Conservation (phyloP, 2,888 invertebrate genomes). For the Lordiphosa andalusiaca region DNA sequence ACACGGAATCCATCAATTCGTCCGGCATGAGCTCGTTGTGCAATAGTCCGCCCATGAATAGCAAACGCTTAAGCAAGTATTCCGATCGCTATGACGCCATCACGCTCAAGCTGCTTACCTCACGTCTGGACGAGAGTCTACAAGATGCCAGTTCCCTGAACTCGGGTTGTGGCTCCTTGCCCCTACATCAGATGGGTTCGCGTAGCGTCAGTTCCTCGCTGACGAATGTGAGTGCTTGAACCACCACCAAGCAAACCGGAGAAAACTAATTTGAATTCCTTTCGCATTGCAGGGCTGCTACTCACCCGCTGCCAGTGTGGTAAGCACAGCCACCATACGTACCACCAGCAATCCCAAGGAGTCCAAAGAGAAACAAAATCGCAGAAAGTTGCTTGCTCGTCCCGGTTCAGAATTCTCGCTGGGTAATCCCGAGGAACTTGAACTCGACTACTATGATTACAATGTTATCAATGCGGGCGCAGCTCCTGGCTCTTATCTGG, state of each 20-base stretch:
- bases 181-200: slow-evolving; percentile 63
- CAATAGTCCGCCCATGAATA: slow-evolving; percentile 74
- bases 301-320: slow-evolving; percentile 86
- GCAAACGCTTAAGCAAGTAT: slow-evolving; percentile 74
- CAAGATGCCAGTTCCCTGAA: slow-evolving; percentile 71
- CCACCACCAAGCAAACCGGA: neutral
- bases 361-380: slow-evolving; percentile 89
- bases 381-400: slow-evolving; percentile 84
- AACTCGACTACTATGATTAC: slow-evolving; percentile 93
- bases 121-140: slow-evolving; percentile 68
- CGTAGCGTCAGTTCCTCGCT: slow-evolving; percentile 73
- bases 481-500: slow-evolving; percentile 91
- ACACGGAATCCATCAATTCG: slow-evolving; percentile 76
- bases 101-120: slow-evolving; percentile 71
- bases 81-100: slow-evolving; percentile 77
- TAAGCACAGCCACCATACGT: slow-evolving; percentile 85
- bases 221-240: slow-evolving; percentile 73
- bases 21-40: slow-evolving; percentile 79
- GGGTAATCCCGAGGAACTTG: slow-evolving; percentile 87
- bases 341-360: slow-evolving; percentile 86
- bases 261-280: neutral
- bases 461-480: slow-evolving; percentile 91
- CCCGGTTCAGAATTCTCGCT: slow-evolving; percentile 90
- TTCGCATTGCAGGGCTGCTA: slow-evolving; percentile 84
- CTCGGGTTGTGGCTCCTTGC: slow-evolving; percentile 67